Conservation (phyloP, 2,888 invertebrate genomes). For the Dicranocentrus wangi region DNA sequence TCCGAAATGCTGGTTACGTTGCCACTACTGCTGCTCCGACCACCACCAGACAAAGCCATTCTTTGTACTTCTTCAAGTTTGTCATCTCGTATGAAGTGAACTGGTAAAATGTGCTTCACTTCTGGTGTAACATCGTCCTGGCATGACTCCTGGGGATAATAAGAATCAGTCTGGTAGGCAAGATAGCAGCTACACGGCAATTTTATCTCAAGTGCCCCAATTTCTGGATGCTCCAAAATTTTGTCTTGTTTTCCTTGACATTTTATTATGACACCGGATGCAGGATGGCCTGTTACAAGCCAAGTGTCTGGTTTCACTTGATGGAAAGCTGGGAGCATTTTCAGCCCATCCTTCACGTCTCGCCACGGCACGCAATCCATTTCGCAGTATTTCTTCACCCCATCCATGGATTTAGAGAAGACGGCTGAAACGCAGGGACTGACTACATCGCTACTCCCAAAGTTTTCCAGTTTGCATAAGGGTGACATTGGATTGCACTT, state of each 20-base stretch:
- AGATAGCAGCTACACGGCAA: constrained; percentile 66
- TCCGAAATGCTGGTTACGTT: constrained; percentile 9
- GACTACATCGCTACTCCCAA: constrained; percentile 43
- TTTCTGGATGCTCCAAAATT: constrained; percentile 48
- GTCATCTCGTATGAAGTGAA: constrained; percentile 61
- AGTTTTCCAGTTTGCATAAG: constrained; percentile 62
- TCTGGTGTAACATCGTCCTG: constrained; percentile 27
- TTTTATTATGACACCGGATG: constrained; percentile 55
- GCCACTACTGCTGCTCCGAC: not conserved
- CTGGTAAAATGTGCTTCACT: constrained; percentile 56
- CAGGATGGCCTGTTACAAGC: constrained; percentile 62
- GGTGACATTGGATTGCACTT: constrained; percentile 50
- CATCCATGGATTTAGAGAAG: constrained; percentile 51
- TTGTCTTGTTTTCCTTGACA: constrained; percentile 62
- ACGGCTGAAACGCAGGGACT: constrained; percentile 64
- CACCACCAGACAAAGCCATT: not conserved
- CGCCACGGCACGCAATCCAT: constrained; percentile 58
- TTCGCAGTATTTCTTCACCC: constrained; percentile 63
- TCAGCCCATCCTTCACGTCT: constrained; percentile 47
- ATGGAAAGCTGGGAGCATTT: constrained; percentile 54
- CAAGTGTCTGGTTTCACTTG: constrained; percentile 60
- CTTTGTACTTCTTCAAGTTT: constrained; percentile 41
- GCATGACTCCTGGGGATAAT: constrained; percentile 59
- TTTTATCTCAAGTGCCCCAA: constrained; percentile 63
- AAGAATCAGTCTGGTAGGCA: constrained; percentile 57